Base-by-base conservation (phyloP, 2,797 vertebrate species). In the Liasis olivaceus region DNA sequence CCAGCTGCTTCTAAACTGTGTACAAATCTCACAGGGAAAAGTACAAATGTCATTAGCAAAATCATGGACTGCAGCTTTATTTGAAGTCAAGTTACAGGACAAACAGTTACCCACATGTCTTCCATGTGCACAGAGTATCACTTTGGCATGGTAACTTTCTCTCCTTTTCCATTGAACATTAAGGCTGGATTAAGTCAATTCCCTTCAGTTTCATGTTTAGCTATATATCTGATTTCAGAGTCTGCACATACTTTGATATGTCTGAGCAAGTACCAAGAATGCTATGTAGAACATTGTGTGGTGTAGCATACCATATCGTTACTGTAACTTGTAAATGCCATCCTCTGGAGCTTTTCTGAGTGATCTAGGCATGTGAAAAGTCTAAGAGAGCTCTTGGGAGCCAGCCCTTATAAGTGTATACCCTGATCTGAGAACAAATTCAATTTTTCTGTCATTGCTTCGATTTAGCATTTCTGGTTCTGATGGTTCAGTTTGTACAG, bases 1-100 rank as follows among this genome's bases (percentile, higher is more conserved):
- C 22, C 84, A 90, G 59, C 85, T 87, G 58, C 92, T 87, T 90
- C 84, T 90, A 56, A 84, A 54, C 63, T 64, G 36, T 51, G 9
- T 42, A n/a, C 47, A 87, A 62, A 62, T 26, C 85, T 60, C 69
- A 72, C 5, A 42, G 72, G 26, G 69, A 69, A 54, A 69, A 12
- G 14, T 64, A 64, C 5, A 63, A 66, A 15, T 56, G 17, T 54
- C 26, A n/a, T 51, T n/a, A 88, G 4, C 15, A 28, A 81, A 22
- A 28, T 15, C 15, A 58, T 62, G 47, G 56, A 42, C 77, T 77
- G 28, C 24, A 90, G 85, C 47, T 42, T 81, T 88, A n/a, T 81
- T 88, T 77, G 7, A 81, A 81, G 77, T 17, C 47, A 64, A 47
- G 11, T 20, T 20, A 56, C n/a, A 20, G 24, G 14, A 28, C 2